Percentiles rank a stretch among this genome's conserved stretches.
Evolutionary conservation across 2,113 vertebrate genomes (phyloP).

Genomic region (Oryzias woworae): DNA sequence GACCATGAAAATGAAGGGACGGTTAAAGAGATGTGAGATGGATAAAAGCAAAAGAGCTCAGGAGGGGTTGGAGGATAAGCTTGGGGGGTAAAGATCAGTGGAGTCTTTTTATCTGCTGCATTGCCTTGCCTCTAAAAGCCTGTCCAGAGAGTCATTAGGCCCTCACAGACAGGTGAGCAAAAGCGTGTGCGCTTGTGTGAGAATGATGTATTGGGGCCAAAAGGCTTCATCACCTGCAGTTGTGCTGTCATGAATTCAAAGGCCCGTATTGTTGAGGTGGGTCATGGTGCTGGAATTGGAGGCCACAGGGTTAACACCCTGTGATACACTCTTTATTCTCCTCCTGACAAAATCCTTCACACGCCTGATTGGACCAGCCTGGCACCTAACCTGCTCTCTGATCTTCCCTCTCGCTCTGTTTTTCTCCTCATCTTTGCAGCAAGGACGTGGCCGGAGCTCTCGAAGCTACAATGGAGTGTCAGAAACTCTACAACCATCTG

Average conservation of each 20-base stretch:
- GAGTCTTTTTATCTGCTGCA: slow-evolving; percentile 50
- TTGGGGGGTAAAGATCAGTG: slow-evolving; percentile 57
- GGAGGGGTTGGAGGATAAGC: slow-evolving; percentile 32
- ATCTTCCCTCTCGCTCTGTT: neutral
- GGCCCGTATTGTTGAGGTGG: slow-evolving; percentile 55
- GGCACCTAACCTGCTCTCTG: slow-evolving; percentile 28
- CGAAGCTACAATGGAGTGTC: slow-evolving; percentile 77
- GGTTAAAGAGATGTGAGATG: slow-evolving; percentile 28
- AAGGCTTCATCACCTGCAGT: slow-evolving; percentile 63
- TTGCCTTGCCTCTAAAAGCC: slow-evolving; percentile 59
- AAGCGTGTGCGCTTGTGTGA: slow-evolving; percentile 51
- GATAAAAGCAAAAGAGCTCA: slow-evolving; percentile 43
- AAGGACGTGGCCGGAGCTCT: slow-evolving; percentile 80
- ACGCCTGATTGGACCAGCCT: slow-evolving; percentile 47
- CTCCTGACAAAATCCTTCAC: slow-evolving; percentile 37
- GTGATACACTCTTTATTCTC: slow-evolving; percentile 49
- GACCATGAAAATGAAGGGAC: slow-evolving; percentile 33
- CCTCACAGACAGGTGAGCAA: slow-evolving; percentile 43
- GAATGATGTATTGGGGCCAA: slow-evolving; percentile 61
- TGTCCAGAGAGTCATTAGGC: slow-evolving; percentile 61
- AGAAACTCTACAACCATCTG: slow-evolving; percentile 79
- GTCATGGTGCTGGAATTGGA: slow-evolving; percentile 53
- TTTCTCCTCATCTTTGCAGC: slow-evolving; percentile 67
- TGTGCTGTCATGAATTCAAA: slow-evolving; percentile 68
- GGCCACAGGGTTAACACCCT: slow-evolving; percentile 57